Base-by-base conservation (phyloP, 2,888 invertebrate genomes). In the Chydorus sphaericus region DNA sequence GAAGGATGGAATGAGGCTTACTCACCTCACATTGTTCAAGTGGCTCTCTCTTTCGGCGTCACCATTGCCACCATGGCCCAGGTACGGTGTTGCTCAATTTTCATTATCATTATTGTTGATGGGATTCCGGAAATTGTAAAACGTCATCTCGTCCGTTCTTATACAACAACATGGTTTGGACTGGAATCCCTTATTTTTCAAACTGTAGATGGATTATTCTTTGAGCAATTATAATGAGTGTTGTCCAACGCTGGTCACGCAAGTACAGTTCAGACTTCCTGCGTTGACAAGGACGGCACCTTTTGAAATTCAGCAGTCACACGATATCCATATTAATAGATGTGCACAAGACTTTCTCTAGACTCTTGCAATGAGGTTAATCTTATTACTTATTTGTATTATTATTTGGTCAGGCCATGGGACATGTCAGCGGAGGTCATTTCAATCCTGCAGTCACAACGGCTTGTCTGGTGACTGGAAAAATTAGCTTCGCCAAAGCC, bases 401-500 rank as follows among this genome's bases (percentile, higher is more conserved):
- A 23, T 3, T 59, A 61, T 59, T 66, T 54, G 74, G 71, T 1
- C 73, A 88, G 86, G 77, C 82, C 53, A 78, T 90, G 62, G 89
- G 88, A 4, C 88, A 90, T 70, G 77, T 90, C 54, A 89, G 89
- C 57, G 91, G 92, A 2, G 89, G 87, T 11, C 92, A 92, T 70
- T 75, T 92, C 59, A 93, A 94, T 75, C 93, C 93, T 1, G 92
- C 93, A 1, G 89, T 94, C 38, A 92, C 92, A 4, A 69, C 77
- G 16, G 89, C 85, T 1, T 77, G 92, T 71, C 71, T 88, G 55
- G 79, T 82, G 11, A 80, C 83, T 8, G 87, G 91, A 8, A 82
- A 84, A 65, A 82, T 89, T 54, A 81, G 83, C 62, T 71, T 86
- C 0, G 68, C 81, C 30, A 80, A 88, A 61, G 84, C 82, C 1